Evolutionary conservation across 64 coral and sea anemone genomes (phyloP).

Genomic region (Acropora tenuis): DNA sequence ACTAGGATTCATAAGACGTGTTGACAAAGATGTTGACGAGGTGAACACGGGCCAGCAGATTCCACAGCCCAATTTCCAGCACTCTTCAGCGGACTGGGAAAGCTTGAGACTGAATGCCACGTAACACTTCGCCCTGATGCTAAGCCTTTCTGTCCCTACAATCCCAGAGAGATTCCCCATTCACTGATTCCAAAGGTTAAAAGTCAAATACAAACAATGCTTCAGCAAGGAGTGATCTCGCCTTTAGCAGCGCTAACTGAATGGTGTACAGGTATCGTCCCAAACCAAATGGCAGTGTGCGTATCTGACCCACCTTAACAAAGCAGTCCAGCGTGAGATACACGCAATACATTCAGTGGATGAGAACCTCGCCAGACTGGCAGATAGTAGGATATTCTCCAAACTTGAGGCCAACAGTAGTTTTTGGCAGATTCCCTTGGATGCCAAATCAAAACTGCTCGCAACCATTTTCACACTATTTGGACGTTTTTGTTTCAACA

Average conservation of each 20-base stretch:
- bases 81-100: too few species aligned
- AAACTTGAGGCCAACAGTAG: background rate
- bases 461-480: background rate
- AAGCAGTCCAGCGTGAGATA: slow-evolving; percentile 28
- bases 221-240: slow-evolving; percentile 38
- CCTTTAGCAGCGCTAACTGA: slow-evolving; percentile 42
- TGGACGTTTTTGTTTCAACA: background rate
- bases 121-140: too few species aligned
- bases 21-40: too few species aligned
- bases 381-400: background rate
- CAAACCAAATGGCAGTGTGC: slow-evolving; percentile 25
- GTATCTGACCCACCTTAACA: slow-evolving; percentile 35
- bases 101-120: too few species aligned
- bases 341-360: background rate
- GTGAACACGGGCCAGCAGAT: too few species aligned
- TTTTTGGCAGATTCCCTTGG: background rate
- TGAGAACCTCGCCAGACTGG: background rate
- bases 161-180: too few species aligned
- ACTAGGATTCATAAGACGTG: too few species aligned
- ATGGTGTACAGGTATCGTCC: slow-evolving; percentile 45
- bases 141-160: too few species aligned
- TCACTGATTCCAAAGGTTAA: background rate
- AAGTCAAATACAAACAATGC: slow-evolving; percentile 29
- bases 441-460: background rate
- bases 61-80: too few species aligned